A percentile compares a stretch with the other conserved stretches of the same genome.
phyloP scores from a whole-genome alignment of 1,140 invertebrate genomes.

The Aphis craccivora region DNA sequence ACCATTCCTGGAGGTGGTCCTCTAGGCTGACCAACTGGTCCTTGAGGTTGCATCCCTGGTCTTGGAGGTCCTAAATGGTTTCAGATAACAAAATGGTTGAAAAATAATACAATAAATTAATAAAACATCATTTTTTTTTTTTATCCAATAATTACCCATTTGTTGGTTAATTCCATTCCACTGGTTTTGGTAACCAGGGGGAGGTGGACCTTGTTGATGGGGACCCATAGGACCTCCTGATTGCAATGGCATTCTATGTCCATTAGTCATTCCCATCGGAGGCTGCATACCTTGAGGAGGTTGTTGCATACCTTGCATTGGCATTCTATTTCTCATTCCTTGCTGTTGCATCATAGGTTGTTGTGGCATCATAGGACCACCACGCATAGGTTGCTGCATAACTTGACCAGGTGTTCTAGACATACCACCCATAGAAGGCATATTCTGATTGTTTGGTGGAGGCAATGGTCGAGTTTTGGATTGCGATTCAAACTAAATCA shows the following conservation, averaged over 20 bases:
- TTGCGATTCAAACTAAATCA: conserved; percentile 82
- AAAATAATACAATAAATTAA: conserved; percentile 3
- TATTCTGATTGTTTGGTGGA: conserved; percentile 63
- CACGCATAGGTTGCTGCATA: conserved; percentile 60
- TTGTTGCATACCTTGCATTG: conserved; percentile 62
- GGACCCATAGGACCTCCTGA: conserved; percentile 56
- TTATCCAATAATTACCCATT: conserved; percentile 47
- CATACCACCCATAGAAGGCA: conserved; percentile 52
- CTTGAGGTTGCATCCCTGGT: conserved; percentile 67
- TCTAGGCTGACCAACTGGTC: conserved; percentile 70
- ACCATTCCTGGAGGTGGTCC: conserved; percentile 73
- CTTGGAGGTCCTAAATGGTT: conserved; percentile 61
- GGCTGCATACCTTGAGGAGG: conserved; percentile 70
- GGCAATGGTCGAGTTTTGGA: conserved; percentile 85
- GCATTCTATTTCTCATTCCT: conserved; percentile 66
- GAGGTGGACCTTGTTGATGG: conserved; percentile 59
- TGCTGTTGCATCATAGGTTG: conserved; percentile 64
- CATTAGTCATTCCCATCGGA: conserved; percentile 59
- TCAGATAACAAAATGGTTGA: neutral
- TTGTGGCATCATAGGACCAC: conserved; percentile 63
- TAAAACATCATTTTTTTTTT: neutral
- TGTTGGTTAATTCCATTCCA: conserved; percentile 68
- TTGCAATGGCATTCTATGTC: conserved; percentile 61
- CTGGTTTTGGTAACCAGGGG: conserved; percentile 60
- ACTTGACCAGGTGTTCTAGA: conserved; percentile 58